phyloP scores from a whole-genome alignment of 2,797 vertebrate genomes.

The Poliocrania exsul region DNA sequence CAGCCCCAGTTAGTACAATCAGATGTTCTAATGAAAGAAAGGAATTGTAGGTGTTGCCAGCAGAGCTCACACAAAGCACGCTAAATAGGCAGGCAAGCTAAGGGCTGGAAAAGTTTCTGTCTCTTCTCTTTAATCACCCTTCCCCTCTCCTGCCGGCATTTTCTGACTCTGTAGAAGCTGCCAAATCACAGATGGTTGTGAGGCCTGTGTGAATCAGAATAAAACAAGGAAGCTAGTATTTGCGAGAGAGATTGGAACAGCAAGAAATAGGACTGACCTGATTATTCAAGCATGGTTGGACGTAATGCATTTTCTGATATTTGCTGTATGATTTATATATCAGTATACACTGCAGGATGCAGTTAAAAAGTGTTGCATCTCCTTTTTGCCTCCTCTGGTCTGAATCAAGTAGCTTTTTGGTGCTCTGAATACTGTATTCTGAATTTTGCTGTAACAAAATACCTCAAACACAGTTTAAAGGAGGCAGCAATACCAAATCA shows the following conservation, averaged over 20 bases:
- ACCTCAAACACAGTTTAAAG: not conserved
- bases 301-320: not conserved
- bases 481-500: not conserved
- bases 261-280: slow-evolving; percentile 42
- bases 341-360: not conserved
- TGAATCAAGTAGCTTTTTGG: not conserved
- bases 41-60: slow-evolving; percentile 29
- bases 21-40: slow-evolving; percentile 22
- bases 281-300: not conserved
- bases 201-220: not conserved
- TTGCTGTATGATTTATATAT: not conserved
- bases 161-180: slow-evolving; percentile 29
- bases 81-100: not conserved
- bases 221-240: slow-evolving; percentile 44
- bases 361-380: not conserved
- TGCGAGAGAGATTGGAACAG: slow-evolving; percentile 16
- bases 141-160: slow-evolving; percentile 29
- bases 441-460: not conserved
- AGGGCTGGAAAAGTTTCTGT: slow-evolving; percentile 35
- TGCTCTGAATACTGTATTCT: not conserved
- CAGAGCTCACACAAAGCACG: not conserved
- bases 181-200: slow-evolving; percentile 42
- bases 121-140: slow-evolving; percentile 29
- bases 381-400: not conserved
- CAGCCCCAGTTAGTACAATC: not conserved